A percentile compares a stretch with the other conserved stretches of the same genome.
These are phyloP conservation scores for Notodonta dromedarius DNA, from an alignment of 2,888 invertebrate species.

Conservation along the genomic window DNA sequence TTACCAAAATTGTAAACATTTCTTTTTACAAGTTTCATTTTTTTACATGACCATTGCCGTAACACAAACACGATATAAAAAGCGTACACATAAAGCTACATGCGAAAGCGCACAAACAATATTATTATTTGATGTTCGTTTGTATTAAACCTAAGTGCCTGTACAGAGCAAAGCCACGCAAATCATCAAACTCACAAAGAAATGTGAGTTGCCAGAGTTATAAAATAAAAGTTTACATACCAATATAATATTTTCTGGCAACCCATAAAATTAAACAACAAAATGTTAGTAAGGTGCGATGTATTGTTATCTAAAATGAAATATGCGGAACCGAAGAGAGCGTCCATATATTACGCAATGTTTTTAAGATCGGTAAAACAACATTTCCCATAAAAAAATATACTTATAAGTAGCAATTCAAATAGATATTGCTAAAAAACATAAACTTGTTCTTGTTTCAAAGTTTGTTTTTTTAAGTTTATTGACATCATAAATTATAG, in stretches of 20 bases:
- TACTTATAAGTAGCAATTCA: too few species aligned
- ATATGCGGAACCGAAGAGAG: slow-evolving; percentile 25
- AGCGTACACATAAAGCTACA: slow-evolving; percentile 6
- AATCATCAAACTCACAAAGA: slow-evolving; percentile 1
- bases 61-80: neutral
- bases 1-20: neutral
- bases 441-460: too few species aligned
- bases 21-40: neutral
- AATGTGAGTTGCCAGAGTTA: neutral
- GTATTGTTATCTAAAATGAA: slow-evolving; percentile 16
- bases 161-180: neutral
- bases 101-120: neutral
- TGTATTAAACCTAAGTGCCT: neutral
- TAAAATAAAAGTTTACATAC: slow-evolving; percentile 2
- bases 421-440: too few species aligned
- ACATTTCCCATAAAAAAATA: neutral
- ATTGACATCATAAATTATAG: too few species aligned
- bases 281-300: slow-evolving; percentile 26
- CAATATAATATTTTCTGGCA: slow-evolving; percentile 18
- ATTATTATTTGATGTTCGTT: neutral
- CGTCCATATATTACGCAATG: slow-evolving; percentile 28
- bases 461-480: too few species aligned
- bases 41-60: neutral
- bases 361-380: neutral
- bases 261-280: slow-evolving; percentile 13